A percentile compares a stretch with the other conserved stretches of the same genome.
These are phyloP conservation scores for Papilio glaucus DNA, from an alignment of 1,140 invertebrate species.

Conservation along the genomic window DNA sequence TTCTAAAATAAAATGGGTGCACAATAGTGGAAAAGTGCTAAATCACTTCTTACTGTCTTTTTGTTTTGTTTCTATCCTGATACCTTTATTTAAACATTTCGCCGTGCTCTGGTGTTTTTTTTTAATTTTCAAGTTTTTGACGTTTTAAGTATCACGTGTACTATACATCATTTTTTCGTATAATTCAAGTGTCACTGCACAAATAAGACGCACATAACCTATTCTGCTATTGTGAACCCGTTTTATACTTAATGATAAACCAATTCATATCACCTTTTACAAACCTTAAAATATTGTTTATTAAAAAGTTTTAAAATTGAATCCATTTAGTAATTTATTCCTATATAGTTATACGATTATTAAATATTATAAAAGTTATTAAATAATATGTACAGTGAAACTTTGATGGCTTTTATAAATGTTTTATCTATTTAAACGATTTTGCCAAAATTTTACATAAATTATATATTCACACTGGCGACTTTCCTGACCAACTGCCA, in stretches of 20 bases:
- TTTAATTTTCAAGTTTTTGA: not conserved
- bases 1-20: not conserved
- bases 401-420: conserved; percentile 35
- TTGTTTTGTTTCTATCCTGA: not conserved
- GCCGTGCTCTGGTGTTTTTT: not conserved
- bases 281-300: not conserved
- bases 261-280: conserved; percentile 26
- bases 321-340: conserved; percentile 31
- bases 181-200: not conserved
- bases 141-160: not conserved
- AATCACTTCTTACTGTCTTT: not conserved
- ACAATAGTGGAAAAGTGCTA: conserved; percentile 14
- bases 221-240: conserved; percentile 26
- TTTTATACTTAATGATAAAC: conserved; percentile 14
- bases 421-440: conserved; percentile 34
- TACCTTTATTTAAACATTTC: too few species aligned
- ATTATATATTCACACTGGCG: conserved; percentile 9
- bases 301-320: conserved; percentile 3
- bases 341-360: conserved; percentile 13
- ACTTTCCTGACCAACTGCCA: conserved; percentile 49
- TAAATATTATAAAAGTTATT: conserved; percentile 8
- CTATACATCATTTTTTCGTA: not conserved
- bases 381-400: conserved; percentile 12
- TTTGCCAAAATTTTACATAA: conserved; percentile 29
- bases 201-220: conserved; percentile 25